Evolutionary conservation across 2,888 invertebrate species (phyloP), one percentile per base, ranked within the genome.

Genomic region (Limnephilus auricula): DNA sequence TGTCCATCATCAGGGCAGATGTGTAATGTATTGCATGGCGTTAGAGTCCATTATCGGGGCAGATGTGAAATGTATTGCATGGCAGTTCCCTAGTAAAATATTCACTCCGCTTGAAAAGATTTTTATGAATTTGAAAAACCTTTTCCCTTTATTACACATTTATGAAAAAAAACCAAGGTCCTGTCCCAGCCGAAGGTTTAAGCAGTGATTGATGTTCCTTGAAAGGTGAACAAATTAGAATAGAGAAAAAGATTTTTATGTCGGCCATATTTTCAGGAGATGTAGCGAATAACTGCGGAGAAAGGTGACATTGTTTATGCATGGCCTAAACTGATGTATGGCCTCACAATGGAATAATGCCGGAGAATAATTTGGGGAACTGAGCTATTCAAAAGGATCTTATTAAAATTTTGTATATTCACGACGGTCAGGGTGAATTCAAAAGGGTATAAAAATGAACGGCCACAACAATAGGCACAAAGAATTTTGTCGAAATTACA

Each of bases 181-280:
- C 65, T 65, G 65, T 65, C 25, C n/a, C 65, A n/a, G 65, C 65
- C 65, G 25, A 65, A 65, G 65, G 65, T 65, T 65, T n/a, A 9
- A 25, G 25, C 65, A 9, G 65, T 65, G 65, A 65, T 65, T 65
- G 65, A 65, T 65, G 65, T 25, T 65, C 65, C 65, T 65, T 25
- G 65, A 86, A 87, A 84, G 78, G 83, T 78, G 83, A 50, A 90
- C 91, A 91, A 92, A 92, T 92, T 92, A 91, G 90, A 91, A 92
- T 92, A 92, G 91, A 88, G 80, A 92, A 91, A 88, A 40, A 82
- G 37, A 45, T 90, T 87, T 90, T 86, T 86, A 78, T 88, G 88
- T 90, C 45, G 5, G 65, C 82, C 84, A 85, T 90, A 90, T 85
- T 85, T 90, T 65, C 40, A 45, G 25, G 87, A 34, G 84, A 84